Base-by-base conservation (phyloP, 2,888 invertebrate species). In the Microctonus hyperodae region DNA sequence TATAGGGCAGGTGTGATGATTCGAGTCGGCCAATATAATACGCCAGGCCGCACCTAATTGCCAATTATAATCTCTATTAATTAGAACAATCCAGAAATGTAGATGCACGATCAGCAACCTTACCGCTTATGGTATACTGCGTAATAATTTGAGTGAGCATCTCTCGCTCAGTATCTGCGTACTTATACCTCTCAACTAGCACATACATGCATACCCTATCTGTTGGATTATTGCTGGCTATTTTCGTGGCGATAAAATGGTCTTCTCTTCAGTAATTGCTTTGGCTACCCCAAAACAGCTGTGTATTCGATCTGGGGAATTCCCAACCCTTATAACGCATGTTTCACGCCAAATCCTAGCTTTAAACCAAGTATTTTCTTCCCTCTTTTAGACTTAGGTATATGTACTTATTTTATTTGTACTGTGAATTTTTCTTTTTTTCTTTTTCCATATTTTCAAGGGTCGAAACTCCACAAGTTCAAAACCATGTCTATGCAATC, bases 211-310 rank as follows among this genome's bases (percentile, higher is more conserved):
- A 16, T 11, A 50, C 53, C 22, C 35, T 48, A 20, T 72, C 73
- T 69, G 73, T 74, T 73, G 79, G 81, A 81, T 81, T 81, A 81
- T 79, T 78, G 73, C 72, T 63, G 70, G 68, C 70, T 74, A 78
- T 80, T 76, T 79, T 78, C 77, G 75, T 75, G 77, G 67, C 78
- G 77, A 80, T 80, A 76, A 79, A 78, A 76, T 76, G 75, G 79
- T 78, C 67, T 79, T 78, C 79, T n/a, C n/a, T n/a, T 81, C 78
- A 77, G 78, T 83, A 83, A 83, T 82, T 82, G 81, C 77, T 77
- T 74, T 71, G 74, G 74, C 72, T 73, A 60, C 73, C 71, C 58
- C 69, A 75, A 75, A 82, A 78, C 82, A 82, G 79, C 81, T 83
- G 82, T 75, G 81, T 76, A 75, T 77, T 71, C 72, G 70, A 73